Percentiles rank a stretch among this genome's conserved stretches.
Evolutionary conservation across 2,797 vertebrate species (phyloP).

Genomic region (Kryptopterus vitreolus): DNA sequence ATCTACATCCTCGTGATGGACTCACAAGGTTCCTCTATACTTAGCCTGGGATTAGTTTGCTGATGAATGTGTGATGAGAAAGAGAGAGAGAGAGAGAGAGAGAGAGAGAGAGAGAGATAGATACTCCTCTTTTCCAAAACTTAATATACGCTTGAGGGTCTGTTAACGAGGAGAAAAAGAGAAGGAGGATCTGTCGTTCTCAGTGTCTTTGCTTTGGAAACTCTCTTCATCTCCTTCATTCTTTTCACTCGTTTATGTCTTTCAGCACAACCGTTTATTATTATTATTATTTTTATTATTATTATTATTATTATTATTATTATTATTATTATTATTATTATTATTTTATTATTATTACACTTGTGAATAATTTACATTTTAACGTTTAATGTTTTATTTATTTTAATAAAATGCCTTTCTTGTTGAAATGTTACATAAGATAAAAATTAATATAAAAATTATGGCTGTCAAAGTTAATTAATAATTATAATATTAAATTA

Average conservation of each 20-base stretch:
- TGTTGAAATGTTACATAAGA: no score
- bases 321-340: no score
- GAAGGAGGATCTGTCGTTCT: not conserved
- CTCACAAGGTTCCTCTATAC: slow-evolving; percentile 69
- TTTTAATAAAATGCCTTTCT: no score
- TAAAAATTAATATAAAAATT: no score
- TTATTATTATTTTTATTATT: not conserved
- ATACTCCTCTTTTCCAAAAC: not conserved
- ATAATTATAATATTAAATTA: no score
- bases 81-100: slow-evolving; percentile 21
- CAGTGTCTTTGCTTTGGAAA: not conserved
- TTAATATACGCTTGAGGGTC: not conserved
- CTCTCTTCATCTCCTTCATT: not conserved
- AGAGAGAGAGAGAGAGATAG: not conserved
- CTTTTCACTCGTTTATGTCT: not conserved
- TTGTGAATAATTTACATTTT: no score
- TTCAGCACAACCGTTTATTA: not conserved
- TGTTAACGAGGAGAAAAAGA: not conserved
- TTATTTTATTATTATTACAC: no score
- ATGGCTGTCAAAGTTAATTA: no score
- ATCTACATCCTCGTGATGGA: slow-evolving; percentile 61
- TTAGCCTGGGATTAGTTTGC: slow-evolving; percentile 66
- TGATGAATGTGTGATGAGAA: slow-evolving; percentile 68
- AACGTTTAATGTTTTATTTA: no score
- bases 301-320: no score